phyloP scores from a whole-genome alignment of 2,113 vertebrate genomes.

The Chionomys nivalis region DNA sequence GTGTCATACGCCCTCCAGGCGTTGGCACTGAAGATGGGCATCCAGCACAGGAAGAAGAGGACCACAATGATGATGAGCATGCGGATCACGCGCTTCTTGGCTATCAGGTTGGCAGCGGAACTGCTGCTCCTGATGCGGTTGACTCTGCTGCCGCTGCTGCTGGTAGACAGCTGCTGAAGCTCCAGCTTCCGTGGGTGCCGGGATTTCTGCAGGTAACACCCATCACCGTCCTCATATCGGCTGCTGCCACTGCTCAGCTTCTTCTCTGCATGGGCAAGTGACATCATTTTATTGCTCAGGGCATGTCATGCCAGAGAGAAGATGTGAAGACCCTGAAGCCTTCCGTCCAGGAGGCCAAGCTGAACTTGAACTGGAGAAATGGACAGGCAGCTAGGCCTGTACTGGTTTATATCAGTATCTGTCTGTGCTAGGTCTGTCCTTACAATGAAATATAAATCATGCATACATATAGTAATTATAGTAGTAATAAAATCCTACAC shows the following conservation, averaged over 20 bases:
- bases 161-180: constrained; percentile 80
- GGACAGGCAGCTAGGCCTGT: not conserved
- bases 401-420: rapidly evolving
- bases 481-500: not conserved
- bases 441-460: not conserved
- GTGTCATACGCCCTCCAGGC: constrained; percentile 96
- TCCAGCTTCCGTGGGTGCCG: constrained; percentile 85
- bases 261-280: constrained; percentile 87
- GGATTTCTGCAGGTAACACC: constrained; percentile 92
- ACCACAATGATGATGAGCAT: constrained; percentile 98
- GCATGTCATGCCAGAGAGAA: not conserved
- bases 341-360: not conserved
- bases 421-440: not conserved
- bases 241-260: constrained; percentile 85
- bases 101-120: constrained; percentile 93
- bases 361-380: not conserved
- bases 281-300: not conserved
- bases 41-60: constrained; percentile 98
- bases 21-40: constrained; percentile 95
- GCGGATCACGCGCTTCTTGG: constrained; percentile 97
- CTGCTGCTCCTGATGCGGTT: constrained; percentile 89
- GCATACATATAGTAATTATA: not conserved
- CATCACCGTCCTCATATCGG: constrained; percentile 89
- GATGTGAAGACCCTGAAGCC: rapidly evolving
- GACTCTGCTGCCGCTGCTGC: constrained; percentile 71